A percentile compares a stretch with the other conserved stretches of the same genome.
These are phyloP conservation scores for Meloidogyne floridensis DNA, from an alignment of 1,140 invertebrate species.

Conservation along the genomic window DNA sequence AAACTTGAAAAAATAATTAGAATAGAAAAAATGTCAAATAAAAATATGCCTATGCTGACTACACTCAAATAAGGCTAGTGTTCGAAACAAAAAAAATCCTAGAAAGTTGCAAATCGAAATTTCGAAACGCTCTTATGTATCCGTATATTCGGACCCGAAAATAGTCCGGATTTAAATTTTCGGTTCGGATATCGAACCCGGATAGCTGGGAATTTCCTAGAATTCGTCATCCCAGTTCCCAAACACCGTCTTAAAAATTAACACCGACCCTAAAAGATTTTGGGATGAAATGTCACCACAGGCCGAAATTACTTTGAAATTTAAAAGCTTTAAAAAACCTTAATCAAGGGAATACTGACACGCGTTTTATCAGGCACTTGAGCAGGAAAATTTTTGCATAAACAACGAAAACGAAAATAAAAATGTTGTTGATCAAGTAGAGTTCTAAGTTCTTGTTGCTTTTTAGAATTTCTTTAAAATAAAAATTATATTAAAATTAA, in stretches of 20 bases:
- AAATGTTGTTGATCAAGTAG: slow-evolving; percentile 19
- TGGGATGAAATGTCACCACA: not conserved
- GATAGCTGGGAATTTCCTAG: too few relatives aligned
- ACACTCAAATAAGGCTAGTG: too few relatives aligned
- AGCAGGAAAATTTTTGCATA: slow-evolving; percentile 24
- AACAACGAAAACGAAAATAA: slow-evolving; percentile 29
- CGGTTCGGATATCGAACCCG: too few relatives aligned
- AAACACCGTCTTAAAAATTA: too few relatives aligned
- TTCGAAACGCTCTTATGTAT: not conserved
- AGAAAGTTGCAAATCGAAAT: too few relatives aligned
- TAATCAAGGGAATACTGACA: slow-evolving; percentile 34
- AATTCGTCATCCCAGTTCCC: too few relatives aligned
- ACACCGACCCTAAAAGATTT: too few relatives aligned
- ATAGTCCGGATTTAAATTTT: too few relatives aligned
- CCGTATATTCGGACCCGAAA: too few relatives aligned
- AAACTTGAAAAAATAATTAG: not conserved
- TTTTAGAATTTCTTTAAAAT: slow-evolving; percentile 18
- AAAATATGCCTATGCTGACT: too few relatives aligned
- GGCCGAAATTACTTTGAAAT: not conserved
- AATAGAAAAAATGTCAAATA: not conserved
- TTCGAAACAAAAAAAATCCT: not conserved
- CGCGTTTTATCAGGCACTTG: slow-evolving; percentile 16
- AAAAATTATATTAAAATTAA: not conserved
- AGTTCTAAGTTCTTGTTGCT: slow-evolving; percentile 28
- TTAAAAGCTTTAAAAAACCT: slow-evolving; percentile 13